These are phyloP conservation scores for Aphodius sticticus DNA, from an alignment of 2,888 invertebrate genomes.

Conservation along the genomic window DNA sequence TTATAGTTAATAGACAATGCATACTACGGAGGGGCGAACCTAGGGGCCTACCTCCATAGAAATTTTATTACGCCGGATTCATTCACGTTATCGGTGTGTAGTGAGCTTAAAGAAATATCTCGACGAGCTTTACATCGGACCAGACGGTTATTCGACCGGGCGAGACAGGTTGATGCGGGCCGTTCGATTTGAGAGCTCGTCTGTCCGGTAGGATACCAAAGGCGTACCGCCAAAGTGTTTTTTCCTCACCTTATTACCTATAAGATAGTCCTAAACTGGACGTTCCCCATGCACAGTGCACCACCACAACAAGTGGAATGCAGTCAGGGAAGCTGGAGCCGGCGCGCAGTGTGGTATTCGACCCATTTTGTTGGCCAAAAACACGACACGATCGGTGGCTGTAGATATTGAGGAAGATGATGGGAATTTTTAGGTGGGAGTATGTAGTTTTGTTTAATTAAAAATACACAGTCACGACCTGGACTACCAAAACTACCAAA, in stretches of 20 bases:
- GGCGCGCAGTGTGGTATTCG: conserved; percentile 18
- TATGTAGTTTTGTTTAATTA: no score
- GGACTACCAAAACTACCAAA: no score
- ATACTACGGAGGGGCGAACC: no score
- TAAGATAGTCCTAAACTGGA: conserved; percentile 36
- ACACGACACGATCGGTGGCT: not conserved
- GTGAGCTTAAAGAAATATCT: not conserved
- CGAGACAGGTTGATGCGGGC: not conserved
- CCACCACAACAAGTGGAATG: conserved; percentile 24
- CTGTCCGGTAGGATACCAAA: conserved; percentile 43
- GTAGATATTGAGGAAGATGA: no score
- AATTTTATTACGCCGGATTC: not conserved
- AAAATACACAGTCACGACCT: no score
- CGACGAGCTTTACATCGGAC: not conserved
- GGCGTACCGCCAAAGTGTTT: conserved; percentile 49
- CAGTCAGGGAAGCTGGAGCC: conserved; percentile 12
- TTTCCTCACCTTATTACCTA: conserved; percentile 49
- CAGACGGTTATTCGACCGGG: not conserved
- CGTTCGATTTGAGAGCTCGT: conserved; percentile 24
- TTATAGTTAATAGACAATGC: not conserved
- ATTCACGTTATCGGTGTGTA: conserved; percentile 4
- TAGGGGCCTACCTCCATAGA: not conserved
- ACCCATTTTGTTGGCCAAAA: not conserved
- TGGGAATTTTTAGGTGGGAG: no score
- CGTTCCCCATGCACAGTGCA: conserved; percentile 34